phyloP scores from a whole-genome alignment of 1,140 invertebrate genomes.

The Sinonovacula constricta region DNA sequence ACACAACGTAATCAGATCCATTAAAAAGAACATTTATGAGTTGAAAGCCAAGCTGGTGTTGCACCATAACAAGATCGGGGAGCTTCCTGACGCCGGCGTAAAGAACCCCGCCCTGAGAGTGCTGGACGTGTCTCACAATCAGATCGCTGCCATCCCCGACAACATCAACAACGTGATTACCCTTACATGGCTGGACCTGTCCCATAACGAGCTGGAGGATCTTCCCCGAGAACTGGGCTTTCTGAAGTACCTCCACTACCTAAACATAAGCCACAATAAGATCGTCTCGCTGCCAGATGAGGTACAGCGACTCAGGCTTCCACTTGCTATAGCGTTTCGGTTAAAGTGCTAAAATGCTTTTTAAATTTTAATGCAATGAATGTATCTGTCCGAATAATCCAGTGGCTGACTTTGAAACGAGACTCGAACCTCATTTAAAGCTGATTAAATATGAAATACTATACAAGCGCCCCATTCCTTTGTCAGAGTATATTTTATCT shows the following conservation, averaged over 20 bases:
- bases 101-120: slow-evolving; percentile 68
- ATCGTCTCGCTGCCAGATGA: slow-evolving; percentile 70
- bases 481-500: too few species aligned
- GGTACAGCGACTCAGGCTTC: slow-evolving; percentile 33
- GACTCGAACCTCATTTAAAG: too few species aligned
- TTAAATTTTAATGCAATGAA: too few species aligned
- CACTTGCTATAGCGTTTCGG: too few species aligned
- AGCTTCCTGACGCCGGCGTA: slow-evolving; percentile 68
- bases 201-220: slow-evolving; percentile 69
- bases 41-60: slow-evolving; percentile 65
- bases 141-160: slow-evolving; percentile 65
- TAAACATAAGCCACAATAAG: slow-evolving; percentile 70
- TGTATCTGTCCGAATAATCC: too few species aligned
- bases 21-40: slow-evolving; percentile 75
- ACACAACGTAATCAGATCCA: slow-evolving; percentile 67
- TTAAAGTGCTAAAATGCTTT: too few species aligned
- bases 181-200: slow-evolving; percentile 68
- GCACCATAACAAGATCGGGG: slow-evolving; percentile 70
- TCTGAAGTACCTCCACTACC: slow-evolving; percentile 68
- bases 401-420: too few species aligned
- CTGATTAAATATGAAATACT: too few species aligned
- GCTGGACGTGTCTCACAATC: slow-evolving; percentile 71
- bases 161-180: slow-evolving; percentile 70
- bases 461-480: too few species aligned
- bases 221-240: slow-evolving; percentile 67